Base-by-base conservation (phyloP, 2,113 vertebrate genomes). In the Cacatua alba region DNA sequence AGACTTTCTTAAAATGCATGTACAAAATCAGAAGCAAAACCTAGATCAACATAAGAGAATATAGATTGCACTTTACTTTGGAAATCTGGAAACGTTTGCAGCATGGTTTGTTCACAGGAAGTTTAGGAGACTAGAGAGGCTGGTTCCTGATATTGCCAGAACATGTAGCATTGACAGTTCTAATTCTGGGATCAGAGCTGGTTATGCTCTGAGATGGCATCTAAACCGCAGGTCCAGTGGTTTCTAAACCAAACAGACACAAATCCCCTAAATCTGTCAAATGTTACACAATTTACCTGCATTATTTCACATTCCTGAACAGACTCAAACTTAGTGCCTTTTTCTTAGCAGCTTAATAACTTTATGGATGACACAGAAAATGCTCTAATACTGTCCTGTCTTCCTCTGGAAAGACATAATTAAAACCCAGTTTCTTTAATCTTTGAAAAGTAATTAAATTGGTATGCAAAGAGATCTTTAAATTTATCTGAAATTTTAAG, bases 111-210 rank as follows among this genome's bases (percentile, higher is more conserved):
- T 72, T 70, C 59, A 28, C 1, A 37, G 17, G 23, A 24, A 39
- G 16, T 55, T 84, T 51, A 11, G 20, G 35, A 79, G 29, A 68
- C 11, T 6, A 17, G 20, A 13, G 60, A 68, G 75, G 13, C 19
- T 20, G 11, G 8, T 2, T 3, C 29, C 48, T 64, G 10, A 11
- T 71, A 39, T 26, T 3, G 0, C 23, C 26, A 21, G 39, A 6
- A 33, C 5, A 6, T 7, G 11, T 6, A 37, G 39, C 51, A 48
- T 0, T 77, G 68, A 48, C 33, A 59, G 7, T n/a, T 65, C 39
- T 49, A 43, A 26, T 64, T 78, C 49, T 17, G 21, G 24, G 44
- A 69, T 69, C 41, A 82, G 44, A 76, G 39, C 7, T 13, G 33
- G 6, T 33, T 76, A 33, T 51, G 14, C 35, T 46, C 29, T 6